A percentile compares a stretch with the other conserved stretches of the same genome.
Evolutionary conservation across 2,888 invertebrate species (phyloP).

Genomic region (Stomorhina lunata): DNA sequence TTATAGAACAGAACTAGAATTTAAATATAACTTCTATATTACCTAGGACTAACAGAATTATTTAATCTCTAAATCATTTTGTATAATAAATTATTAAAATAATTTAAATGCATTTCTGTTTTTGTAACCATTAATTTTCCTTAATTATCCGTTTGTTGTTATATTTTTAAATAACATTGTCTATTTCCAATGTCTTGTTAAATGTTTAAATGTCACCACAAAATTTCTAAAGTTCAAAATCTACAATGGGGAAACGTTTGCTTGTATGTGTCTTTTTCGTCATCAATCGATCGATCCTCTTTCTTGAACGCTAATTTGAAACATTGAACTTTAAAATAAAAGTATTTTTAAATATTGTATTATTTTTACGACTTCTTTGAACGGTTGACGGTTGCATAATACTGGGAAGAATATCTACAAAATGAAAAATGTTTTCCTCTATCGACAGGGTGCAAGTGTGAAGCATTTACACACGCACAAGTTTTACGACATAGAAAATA

Average conservation of each 20-base stretch:
- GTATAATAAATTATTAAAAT: too few relatives aligned
- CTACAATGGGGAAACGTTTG: slow-evolving; percentile 45
- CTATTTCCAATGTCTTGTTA: not conserved
- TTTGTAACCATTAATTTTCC: not conserved
- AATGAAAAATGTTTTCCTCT: not conserved
- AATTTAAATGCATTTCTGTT: too few relatives aligned
- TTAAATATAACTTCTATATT: too few relatives aligned
- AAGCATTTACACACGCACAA: too few relatives aligned
- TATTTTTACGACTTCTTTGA: slow-evolving; percentile 32
- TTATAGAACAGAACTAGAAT: too few relatives aligned
- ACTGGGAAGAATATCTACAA: not conserved
- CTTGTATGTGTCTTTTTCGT: not conserved
- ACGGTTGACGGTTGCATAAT: not conserved
- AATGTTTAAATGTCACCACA: slow-evolving; percentile 53
- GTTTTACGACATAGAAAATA: slow-evolving; percentile 13
- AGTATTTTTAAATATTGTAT: not conserved
- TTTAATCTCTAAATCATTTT: too few relatives aligned
- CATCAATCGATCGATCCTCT: slow-evolving; percentile 29
- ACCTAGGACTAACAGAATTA: too few relatives aligned
- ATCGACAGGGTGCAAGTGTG: not conserved
- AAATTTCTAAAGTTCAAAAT: slow-evolving; percentile 42
- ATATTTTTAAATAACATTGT: not conserved
- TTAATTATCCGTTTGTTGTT: not conserved
- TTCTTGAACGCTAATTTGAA: slow-evolving; percentile 41
- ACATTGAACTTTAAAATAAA: slow-evolving; percentile 60